phyloP scores from a whole-genome alignment of 2,113 vertebrate genomes.

The Gymnorhina tibicen region DNA sequence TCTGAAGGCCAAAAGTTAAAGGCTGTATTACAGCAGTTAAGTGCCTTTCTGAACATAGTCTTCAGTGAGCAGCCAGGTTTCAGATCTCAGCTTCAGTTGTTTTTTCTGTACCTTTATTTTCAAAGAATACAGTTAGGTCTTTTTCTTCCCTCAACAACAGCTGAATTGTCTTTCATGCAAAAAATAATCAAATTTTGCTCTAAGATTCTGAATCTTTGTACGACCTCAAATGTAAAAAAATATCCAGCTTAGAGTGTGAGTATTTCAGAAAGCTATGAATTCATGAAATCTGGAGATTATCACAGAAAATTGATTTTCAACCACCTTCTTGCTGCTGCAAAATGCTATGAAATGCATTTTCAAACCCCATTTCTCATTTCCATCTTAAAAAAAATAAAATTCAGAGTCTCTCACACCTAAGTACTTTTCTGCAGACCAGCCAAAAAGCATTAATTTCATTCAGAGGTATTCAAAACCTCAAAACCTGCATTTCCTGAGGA shows the following conservation, averaged over 20 bases:
- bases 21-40: not conserved
- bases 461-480: not conserved
- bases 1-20: not conserved
- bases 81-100: not conserved
- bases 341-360: not conserved
- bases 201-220: not conserved
- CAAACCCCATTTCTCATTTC: not conserved
- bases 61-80: not conserved
- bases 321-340: not conserved
- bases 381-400: not conserved
- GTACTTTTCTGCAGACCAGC: not conserved
- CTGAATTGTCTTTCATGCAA: not conserved
- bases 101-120: not conserved
- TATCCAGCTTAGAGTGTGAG: not conserved
- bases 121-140: not conserved
- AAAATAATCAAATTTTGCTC: not conserved
- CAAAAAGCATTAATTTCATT: not conserved
- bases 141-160: not conserved
- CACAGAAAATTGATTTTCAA: not conserved
- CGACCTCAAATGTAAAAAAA: not conserved
- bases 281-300: not conserved
- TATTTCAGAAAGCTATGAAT: not conserved
- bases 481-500: not conserved
- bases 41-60: not conserved
- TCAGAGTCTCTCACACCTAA: not conserved